A percentile compares a stretch with the other conserved stretches of the same genome.
Conservation (phyloP, 2,888 invertebrate genomes). For the Lissonota sp. region DNA sequence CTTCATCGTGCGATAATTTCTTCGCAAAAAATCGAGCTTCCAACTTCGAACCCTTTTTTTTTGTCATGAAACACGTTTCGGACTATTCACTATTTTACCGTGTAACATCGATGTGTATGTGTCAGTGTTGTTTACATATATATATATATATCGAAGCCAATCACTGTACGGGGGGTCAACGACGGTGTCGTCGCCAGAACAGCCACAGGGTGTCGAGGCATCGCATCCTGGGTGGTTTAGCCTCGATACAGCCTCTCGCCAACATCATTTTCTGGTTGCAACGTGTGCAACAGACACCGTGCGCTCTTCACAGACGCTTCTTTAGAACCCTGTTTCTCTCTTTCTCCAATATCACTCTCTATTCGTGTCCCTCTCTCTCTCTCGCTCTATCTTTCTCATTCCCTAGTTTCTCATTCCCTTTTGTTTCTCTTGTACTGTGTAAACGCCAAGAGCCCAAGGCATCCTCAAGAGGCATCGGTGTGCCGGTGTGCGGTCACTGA, state of each 20-base stretch:
- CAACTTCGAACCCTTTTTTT: too few relatives aligned
- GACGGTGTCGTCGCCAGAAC: slow-evolving; percentile 13
- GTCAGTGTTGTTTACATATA: background rate
- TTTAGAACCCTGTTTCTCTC: slow-evolving; percentile 14
- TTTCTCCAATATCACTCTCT: slow-evolving; percentile 34
- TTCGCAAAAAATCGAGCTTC: too few relatives aligned
- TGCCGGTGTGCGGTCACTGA: slow-evolving; percentile 50
- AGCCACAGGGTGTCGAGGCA: slow-evolving; percentile 50
- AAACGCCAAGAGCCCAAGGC: slow-evolving; percentile 15
- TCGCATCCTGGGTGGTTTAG: slow-evolving; percentile 63
- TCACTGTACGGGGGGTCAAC: slow-evolving; percentile 47
- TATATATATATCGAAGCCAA: slow-evolving; percentile 16
- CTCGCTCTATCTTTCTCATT: background rate
- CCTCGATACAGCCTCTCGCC: slow-evolving; percentile 42
- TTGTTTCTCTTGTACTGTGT: slow-evolving; percentile 14
- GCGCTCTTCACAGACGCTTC: slow-evolving; percentile 43
- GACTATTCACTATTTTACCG: too few relatives aligned
- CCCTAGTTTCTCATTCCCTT: slow-evolving; percentile 21
- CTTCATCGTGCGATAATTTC: too few relatives aligned
- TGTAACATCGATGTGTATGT: too few relatives aligned
- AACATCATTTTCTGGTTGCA: slow-evolving; percentile 50
- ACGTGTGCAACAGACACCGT: slow-evolving; percentile 57
- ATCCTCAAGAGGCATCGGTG: slow-evolving; percentile 44
- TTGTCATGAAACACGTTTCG: too few relatives aligned
- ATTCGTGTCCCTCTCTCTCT: slow-evolving; percentile 30